Conservation (phyloP, 2,888 invertebrate genomes). For the Leucoptera coffeella region DNA sequence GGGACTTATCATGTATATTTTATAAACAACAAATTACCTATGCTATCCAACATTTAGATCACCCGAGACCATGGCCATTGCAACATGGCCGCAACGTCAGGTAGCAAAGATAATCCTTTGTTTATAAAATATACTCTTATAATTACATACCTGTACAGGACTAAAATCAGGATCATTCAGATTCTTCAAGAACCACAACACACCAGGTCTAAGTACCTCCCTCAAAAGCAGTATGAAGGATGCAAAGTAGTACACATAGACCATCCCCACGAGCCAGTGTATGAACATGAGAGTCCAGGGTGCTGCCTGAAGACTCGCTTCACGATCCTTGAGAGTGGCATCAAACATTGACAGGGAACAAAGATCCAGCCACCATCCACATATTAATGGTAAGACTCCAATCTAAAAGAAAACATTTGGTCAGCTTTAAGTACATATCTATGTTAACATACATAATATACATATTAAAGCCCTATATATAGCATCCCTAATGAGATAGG, state of each 20-base stretch:
- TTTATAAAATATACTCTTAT: too few relatives aligned
- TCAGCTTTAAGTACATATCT: not conserved
- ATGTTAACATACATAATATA: not conserved
- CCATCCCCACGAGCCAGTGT: constrained; percentile 99
- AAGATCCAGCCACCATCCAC: constrained; percentile 99
- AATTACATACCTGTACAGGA: constrained; percentile 93
- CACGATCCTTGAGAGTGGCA: constrained; percentile 81
- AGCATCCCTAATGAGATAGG: too few relatives aligned
- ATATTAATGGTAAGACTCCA: constrained; percentile 91
- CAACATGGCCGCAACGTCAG: too few relatives aligned
- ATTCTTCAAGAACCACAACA: constrained; percentile 96
- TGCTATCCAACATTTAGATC: too few relatives aligned
- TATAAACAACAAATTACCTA: too few relatives aligned
- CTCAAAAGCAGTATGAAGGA: constrained; percentile 88
- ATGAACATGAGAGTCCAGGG: constrained; percentile 97
- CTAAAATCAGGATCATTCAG: constrained; percentile 99
- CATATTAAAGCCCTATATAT: too few relatives aligned
- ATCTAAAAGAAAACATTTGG: constrained; percentile 45
- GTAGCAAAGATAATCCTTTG: too few relatives aligned
- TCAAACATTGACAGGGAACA: constrained; percentile 92
- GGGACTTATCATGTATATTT: too few relatives aligned
- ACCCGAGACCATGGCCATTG: too few relatives aligned
- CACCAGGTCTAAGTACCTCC: constrained; percentile 93
- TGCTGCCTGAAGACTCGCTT: constrained; percentile 80
- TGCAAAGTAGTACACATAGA: constrained; percentile 98